A percentile compares a stretch with the other conserved stretches of the same genome.
Evolutionary conservation across 2,888 invertebrate genomes (phyloP).

Genomic region (Tortricodes alternella): DNA sequence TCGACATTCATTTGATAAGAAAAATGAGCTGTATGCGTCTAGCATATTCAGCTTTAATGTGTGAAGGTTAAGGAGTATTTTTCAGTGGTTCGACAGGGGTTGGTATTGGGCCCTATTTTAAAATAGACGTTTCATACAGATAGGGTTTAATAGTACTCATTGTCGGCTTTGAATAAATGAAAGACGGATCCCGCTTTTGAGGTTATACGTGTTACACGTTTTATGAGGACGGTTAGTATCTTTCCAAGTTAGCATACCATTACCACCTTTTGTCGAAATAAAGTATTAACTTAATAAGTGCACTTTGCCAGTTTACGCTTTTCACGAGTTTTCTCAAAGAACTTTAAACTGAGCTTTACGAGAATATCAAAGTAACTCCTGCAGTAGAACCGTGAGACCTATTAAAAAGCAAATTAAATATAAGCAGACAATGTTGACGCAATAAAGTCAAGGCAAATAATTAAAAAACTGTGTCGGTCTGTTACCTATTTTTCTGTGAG

Average conservation of each 20-base stretch:
- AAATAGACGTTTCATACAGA: constrained; percentile 49
- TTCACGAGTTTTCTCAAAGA: neutral
- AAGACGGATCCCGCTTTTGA: constrained; percentile 22
- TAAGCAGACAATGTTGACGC: neutral
- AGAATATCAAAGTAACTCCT: neutral
- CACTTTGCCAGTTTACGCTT: neutral
- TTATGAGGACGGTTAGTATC: neutral
- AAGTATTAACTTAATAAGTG: constrained; percentile 7
- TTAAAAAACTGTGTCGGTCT: too few relatives aligned
- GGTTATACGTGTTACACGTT: neutral
- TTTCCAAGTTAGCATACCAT: neutral
- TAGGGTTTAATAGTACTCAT: constrained; percentile 44
- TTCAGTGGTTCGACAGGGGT: constrained; percentile 16
- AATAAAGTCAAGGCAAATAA: too few relatives aligned
- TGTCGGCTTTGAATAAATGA: constrained; percentile 35
- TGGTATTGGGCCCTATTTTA: constrained; percentile 44
- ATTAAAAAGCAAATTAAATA: neutral
- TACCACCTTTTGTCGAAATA: neutral
- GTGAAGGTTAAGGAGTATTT: constrained; percentile 5
- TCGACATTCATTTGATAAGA: constrained; percentile 79
- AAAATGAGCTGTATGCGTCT: constrained; percentile 45
- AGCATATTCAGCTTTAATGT: constrained; percentile 20
- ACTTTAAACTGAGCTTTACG: constrained; percentile 9
- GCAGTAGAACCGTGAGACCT: neutral
- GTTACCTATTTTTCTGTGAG: too few relatives aligned